Evolutionary conservation across 2,113 vertebrate species (phyloP), one percentile per base, ranked within the genome.

Genomic region (Melospiza georgiana): DNA sequence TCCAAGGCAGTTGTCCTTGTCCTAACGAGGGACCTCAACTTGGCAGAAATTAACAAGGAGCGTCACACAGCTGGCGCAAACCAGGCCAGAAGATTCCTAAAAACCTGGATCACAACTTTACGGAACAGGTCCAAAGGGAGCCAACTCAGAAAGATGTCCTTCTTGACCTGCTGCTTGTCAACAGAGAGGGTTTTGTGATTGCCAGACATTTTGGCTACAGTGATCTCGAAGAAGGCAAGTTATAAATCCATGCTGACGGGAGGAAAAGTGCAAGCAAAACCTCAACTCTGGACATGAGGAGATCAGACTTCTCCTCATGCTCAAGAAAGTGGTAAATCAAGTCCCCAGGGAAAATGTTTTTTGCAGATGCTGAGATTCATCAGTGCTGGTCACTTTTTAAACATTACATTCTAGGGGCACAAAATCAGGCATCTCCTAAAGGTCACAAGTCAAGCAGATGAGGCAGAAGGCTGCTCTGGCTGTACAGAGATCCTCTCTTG

Each of bases 161-260:
- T 30, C 43, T 35, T 5, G 1, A 76, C 17, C 25, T 25, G 8
- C 16, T 35, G 16, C 25, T 51, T 59, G 62, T 31, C 20, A 76
- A 31, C 24, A 49, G 62, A 59, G 31, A 59, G 31, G 25, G 27
- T 76, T 67, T 59, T 51, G 25, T 67, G 62, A 58, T 18, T 76
- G 52, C 13, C 25, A 51, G 31, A 2, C 6, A 5, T 59, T 54
- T 43, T 59, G 31, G 25, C 11, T 11, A 25, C 16, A 51, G 31
- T 17, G 17, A 68, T 43, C 10, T 49, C 2, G 0, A 75, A 67
- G 24, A 25, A 21, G n/a, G 14, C 0, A 0, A 31, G 35, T 59
- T 51, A 35, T 31, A 43, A 76, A 51, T 67, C 31, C 2, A 0
- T 67, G 25, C 7, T 59, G 52, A 51, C 37, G 31, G 44, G 9